Evolutionary conservation across 1,140 invertebrate species (phyloP).

Genomic region (Ostrea denselamellosa): DNA sequence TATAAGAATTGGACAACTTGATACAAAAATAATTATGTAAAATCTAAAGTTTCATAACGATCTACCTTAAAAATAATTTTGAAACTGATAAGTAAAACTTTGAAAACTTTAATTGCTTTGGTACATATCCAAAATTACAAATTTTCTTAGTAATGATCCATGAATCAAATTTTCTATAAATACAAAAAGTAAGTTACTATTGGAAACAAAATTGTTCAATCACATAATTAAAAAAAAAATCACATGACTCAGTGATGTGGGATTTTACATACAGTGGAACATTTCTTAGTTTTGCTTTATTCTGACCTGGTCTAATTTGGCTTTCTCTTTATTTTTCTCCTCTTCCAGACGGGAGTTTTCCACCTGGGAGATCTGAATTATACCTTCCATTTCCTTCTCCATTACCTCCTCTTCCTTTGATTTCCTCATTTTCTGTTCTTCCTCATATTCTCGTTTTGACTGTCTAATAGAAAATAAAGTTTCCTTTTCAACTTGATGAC

Average conservation of each 20-base stretch:
- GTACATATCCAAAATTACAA: too few species aligned
- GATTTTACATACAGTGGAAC: not conserved
- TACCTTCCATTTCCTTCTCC: slow-evolving; percentile 59
- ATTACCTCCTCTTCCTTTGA: slow-evolving; percentile 49
- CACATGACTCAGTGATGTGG: too few species aligned
- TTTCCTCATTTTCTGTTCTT: slow-evolving; percentile 55
- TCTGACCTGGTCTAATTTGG: slow-evolving; percentile 66
- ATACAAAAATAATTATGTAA: too few species aligned
- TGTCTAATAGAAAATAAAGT: slow-evolving; percentile 58
- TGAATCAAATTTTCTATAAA: too few species aligned
- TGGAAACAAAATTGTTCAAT: too few species aligned
- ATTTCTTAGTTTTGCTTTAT: not conserved
- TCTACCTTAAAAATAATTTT: too few species aligned
- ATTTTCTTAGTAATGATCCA: too few species aligned
- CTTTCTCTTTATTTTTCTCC: slow-evolving; percentile 64
- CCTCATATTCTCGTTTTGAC: slow-evolving; percentile 71
- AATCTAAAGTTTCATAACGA: too few species aligned
- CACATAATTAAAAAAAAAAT: too few species aligned
- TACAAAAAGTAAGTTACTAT: too few species aligned
- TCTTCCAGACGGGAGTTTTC: slow-evolving; percentile 61
- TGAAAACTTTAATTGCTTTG: too few species aligned
- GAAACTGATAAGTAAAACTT: too few species aligned
- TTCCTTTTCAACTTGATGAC: not conserved
- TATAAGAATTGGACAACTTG: not conserved
- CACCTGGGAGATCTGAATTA: slow-evolving; percentile 62